phyloP scores from a whole-genome alignment of 2,888 invertebrate genomes.

The Neelides folsomi region DNA sequence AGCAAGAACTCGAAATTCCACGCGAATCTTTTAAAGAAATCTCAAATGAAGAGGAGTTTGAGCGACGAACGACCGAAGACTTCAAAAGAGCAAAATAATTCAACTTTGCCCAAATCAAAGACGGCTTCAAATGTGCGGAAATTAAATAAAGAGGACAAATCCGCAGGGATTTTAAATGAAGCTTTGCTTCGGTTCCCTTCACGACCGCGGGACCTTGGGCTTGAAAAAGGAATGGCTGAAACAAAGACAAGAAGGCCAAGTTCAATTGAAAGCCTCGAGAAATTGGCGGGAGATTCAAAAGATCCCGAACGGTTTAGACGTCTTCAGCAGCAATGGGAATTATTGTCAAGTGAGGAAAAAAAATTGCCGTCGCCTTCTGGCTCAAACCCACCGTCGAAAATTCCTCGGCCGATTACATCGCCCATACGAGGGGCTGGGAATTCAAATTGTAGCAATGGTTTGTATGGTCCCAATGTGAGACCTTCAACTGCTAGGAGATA shows the following conservation, averaged over 20 bases:
- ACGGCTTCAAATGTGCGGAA: conserved; percentile 28
- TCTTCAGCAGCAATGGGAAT: conserved; percentile 68
- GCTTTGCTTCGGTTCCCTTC: conserved; percentile 20
- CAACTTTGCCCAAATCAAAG: conserved; percentile 28
- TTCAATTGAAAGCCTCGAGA: not conserved
- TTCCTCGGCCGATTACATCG: conserved; percentile 60
- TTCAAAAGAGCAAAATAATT: not conserved
- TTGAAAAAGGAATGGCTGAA: conserved; percentile 25
- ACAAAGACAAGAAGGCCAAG: conserved; percentile 20
- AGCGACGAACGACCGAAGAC: conserved; percentile 28
- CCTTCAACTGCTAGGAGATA: no score
- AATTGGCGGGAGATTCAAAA: conserved; percentile 19
- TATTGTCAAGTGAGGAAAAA: conserved; percentile 49
- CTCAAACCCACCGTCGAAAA: conserved; percentile 44
- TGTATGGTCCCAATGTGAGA: no score
- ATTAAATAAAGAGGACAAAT: conserved; percentile 8
- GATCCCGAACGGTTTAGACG: conserved; percentile 58
- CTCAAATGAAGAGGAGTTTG: conserved; percentile 30
- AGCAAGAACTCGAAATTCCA: conserved; percentile 24
- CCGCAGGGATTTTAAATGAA: conserved; percentile 7
- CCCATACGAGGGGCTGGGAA: conserved; percentile 42
- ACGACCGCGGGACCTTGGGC: conserved; percentile 14
- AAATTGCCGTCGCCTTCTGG: conserved; percentile 30
- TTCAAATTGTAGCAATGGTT: no score
- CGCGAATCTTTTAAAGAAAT: conserved; percentile 26